A percentile compares a stretch with the other conserved stretches of the same genome.
Conservation (phyloP, 2,113 vertebrate genomes). For the Calypte anna region DNA sequence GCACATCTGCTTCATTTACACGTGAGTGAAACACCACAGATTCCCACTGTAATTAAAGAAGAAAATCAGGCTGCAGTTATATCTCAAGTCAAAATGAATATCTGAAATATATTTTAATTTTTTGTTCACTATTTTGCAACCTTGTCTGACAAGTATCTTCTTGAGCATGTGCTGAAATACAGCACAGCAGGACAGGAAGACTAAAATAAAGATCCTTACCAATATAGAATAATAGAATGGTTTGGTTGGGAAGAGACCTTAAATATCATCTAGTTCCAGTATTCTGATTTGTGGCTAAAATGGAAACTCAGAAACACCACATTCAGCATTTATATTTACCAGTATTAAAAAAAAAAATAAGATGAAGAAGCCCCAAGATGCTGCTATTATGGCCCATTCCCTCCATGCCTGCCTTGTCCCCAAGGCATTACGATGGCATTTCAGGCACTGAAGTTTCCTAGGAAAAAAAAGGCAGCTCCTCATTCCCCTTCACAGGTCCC, state of each 20-base stretch:
- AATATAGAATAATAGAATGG: too few relatives aligned
- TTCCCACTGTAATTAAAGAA: neutral
- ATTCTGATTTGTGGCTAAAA: neutral
- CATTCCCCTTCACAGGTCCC: neutral
- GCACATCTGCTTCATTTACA: rapidly evolving
- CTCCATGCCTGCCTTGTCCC: neutral
- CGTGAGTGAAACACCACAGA: neutral
- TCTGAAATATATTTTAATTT: neutral
- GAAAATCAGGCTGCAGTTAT: neutral
- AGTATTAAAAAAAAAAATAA: neutral
- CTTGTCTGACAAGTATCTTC: neutral
- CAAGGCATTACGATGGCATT: neutral
- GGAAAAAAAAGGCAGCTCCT: neutral
- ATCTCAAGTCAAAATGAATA: neutral
- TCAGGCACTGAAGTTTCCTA: neutral
- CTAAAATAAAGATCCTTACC: too few relatives aligned
- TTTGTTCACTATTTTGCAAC: neutral
- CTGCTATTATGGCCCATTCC: neutral
- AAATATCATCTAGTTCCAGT: too few relatives aligned
- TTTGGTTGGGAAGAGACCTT: too few relatives aligned
- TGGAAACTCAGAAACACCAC: neutral
- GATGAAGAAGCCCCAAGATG: rapidly evolving
- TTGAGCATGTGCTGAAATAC: neutral
- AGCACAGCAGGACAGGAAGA: rapidly evolving
- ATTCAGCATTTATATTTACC: neutral